Evolutionary conservation across 2,888 invertebrate species (phyloP).

Genomic region (Agrotis clavis): DNA sequence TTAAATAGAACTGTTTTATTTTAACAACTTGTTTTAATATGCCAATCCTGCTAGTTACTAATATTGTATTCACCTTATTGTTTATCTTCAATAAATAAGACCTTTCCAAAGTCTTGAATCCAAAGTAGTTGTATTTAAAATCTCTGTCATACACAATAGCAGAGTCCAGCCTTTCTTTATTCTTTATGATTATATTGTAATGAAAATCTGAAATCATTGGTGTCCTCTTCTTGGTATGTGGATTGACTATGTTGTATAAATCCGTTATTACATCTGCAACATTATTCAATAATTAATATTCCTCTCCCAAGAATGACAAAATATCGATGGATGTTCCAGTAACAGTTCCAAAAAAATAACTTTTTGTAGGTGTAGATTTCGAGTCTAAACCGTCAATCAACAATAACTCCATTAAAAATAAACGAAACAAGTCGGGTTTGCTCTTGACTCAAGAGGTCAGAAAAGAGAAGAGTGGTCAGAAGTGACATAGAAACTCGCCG

Average conservation of each 20-base stretch:
- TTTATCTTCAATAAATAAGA: conserved; percentile 98
- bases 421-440: too few species aligned
- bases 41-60: not conserved
- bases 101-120: conserved; percentile 99
- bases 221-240: conserved; percentile 93
- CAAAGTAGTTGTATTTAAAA: conserved; percentile 99
- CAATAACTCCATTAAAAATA: too few species aligned
- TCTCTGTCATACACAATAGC: conserved; percentile 99
- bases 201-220: conserved; percentile 97
- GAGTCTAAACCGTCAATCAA: too few species aligned
- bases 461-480: too few species aligned
- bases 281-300: not conserved
- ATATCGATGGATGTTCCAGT: too few species aligned
- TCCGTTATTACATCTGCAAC: conserved; percentile 97
- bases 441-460: too few species aligned
- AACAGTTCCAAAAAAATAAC: too few species aligned
- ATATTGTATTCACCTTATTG: conserved; percentile 91
- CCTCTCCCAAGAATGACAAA: too few species aligned
- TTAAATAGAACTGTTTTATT: too few species aligned
- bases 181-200: conserved; percentile 95
- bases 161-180: conserved; percentile 97
- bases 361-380: too few species aligned
- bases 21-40: too few species aligned
- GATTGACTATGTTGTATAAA: conserved; percentile 94
- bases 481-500: too few species aligned